Evolutionary conservation across 2,113 vertebrate genomes (phyloP).

Genomic region (Actinemys pallida): DNA sequence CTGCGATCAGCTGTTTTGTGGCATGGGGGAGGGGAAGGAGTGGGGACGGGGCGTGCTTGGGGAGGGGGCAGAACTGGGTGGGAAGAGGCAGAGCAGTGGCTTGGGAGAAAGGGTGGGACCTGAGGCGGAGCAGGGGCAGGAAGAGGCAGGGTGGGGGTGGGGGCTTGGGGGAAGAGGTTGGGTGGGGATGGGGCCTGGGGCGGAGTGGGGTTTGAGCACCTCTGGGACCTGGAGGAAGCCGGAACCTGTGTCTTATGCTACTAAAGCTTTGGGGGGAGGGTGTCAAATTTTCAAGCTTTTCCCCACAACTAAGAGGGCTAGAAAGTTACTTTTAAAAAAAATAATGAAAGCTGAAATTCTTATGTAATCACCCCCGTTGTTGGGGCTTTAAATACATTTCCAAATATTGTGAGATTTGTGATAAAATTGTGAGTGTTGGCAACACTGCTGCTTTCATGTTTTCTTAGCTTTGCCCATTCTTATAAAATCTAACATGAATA

Average conservation of each 20-base stretch:
- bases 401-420: neutral
- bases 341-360: conserved; percentile 27
- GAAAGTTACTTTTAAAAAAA: conserved; percentile 14
- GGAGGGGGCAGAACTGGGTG: no score
- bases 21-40: no score
- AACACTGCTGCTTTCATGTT: neutral
- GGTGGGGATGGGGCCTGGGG: no score
- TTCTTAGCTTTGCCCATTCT: neutral
- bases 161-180: no score
- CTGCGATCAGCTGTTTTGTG: no score
- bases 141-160: no score
- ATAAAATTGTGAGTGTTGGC: conserved; percentile 4
- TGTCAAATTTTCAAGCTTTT: neutral
- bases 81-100: no score
- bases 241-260: neutral
- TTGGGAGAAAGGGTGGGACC: no score
- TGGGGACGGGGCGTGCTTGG: no score
- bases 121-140: no score
- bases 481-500: neutral
- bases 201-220: no score
- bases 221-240: no score
- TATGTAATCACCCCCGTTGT: neutral
- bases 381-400: neutral
- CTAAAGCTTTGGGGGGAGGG: neutral
- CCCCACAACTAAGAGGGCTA: neutral